Conservation (phyloP, 2,888 invertebrate genomes). For the Mesorhabditis belari region DNA sequence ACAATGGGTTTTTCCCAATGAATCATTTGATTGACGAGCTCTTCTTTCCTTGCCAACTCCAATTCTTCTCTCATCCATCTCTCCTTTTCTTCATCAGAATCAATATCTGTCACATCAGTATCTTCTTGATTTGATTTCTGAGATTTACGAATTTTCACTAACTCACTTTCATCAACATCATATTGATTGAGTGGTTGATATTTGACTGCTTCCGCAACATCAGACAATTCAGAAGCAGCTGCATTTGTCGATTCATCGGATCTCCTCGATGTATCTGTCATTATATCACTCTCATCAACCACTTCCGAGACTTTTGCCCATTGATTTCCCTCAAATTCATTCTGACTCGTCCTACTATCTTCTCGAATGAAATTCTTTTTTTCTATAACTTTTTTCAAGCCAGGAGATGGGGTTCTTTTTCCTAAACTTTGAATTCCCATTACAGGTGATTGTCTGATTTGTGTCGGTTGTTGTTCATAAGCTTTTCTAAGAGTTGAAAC, state of each 20-base stretch:
- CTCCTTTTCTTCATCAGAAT: conserved; percentile 7
- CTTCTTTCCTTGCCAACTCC: conserved; percentile 12
- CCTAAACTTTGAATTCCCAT: neutral
- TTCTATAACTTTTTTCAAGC: neutral
- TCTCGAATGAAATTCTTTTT: neutral
- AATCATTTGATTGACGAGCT: conserved; percentile 8
- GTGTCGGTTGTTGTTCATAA: neutral
- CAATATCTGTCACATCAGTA: conserved; percentile 17
- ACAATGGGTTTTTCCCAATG: neutral
- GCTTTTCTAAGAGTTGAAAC: neutral
- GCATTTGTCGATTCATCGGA: conserved; percentile 5
- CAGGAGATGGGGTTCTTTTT: neutral
- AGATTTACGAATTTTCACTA: conserved; percentile 2
- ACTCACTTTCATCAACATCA: neutral
- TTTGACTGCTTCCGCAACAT: neutral
- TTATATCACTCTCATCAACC: conserved; percentile 30
- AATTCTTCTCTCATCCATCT: conserved; percentile 17
- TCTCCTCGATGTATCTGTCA: conserved; percentile 21
- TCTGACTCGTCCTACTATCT: neutral
- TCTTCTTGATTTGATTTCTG: conserved; percentile 22
- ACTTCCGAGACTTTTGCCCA: conserved; percentile 24
- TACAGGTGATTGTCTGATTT: neutral
- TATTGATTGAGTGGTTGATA: neutral
- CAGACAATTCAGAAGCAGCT: neutral
- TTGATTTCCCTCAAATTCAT: neutral